A percentile compares a stretch with the other conserved stretches of the same genome.
Conservation (phyloP, 2,797 vertebrate genomes). For the Euthynnus affinis region DNA sequence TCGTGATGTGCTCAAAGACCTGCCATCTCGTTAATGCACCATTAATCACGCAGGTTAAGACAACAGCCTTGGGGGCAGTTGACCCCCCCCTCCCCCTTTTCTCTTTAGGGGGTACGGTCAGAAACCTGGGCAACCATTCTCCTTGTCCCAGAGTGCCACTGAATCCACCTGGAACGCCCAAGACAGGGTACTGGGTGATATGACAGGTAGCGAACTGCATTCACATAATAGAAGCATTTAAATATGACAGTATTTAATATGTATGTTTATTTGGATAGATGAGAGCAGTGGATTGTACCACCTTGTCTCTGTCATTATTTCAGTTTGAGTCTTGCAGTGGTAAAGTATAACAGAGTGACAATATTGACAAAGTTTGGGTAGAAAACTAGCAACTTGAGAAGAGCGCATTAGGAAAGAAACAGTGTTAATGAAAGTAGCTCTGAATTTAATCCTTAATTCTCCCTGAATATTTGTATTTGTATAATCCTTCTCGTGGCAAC, state of each 20-base stretch:
- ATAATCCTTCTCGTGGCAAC: slow-evolving; percentile 32
- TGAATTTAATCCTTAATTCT: slow-evolving; percentile 31
- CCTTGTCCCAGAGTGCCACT: slow-evolving; percentile 10
- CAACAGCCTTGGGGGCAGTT: slow-evolving; percentile 71
- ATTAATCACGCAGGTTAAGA: slow-evolving; percentile 82
- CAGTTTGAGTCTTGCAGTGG: neutral
- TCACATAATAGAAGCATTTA: slow-evolving; percentile 4
- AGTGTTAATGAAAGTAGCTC: slow-evolving; percentile 21
- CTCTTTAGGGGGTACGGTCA: slow-evolving; percentile 39
- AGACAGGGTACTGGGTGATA: neutral
- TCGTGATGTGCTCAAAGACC: slow-evolving; percentile 79
- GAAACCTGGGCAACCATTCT: slow-evolving; percentile 36
- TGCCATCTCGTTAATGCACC: slow-evolving; percentile 77
- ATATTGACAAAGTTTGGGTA: neutral
- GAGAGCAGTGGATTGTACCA: neutral
- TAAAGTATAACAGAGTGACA: too few species aligned
- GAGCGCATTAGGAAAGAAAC: slow-evolving; percentile 9
- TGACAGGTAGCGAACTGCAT: neutral
- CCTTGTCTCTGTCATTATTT: neutral
- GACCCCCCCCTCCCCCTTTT: slow-evolving; percentile 44
- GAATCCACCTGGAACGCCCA: slow-evolving; percentile 1
- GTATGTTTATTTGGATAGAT: neutral
- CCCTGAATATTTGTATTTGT: slow-evolving; percentile 14
- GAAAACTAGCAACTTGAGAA: neutral
- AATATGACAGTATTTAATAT: neutral